These are phyloP conservation scores for Drosophila mettleri DNA, from an alignment of 2,888 invertebrate species.

Conservation along the genomic window DNA sequence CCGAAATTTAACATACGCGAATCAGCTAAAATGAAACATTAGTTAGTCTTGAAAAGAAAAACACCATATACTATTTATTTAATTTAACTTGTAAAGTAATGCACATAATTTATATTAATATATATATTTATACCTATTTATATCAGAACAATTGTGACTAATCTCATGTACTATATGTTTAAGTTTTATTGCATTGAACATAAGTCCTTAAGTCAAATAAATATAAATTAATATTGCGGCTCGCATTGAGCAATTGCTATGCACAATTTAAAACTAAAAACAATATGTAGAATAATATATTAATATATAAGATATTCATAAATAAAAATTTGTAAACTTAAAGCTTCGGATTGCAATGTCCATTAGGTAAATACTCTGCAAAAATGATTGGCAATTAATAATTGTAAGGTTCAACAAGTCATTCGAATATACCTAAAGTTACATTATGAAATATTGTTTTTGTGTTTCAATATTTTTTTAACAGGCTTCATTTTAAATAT, in stretches of 20 bases:
- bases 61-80: constrained; percentile 36
- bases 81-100: constrained; percentile 33
- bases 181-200: constrained; percentile 41
- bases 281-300: background rate
- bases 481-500: constrained; percentile 50
- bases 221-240: constrained; percentile 21
- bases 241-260: constrained; percentile 8
- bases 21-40: constrained; percentile 80
- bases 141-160: constrained; percentile 54
- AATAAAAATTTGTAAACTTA: constrained; percentile 23
- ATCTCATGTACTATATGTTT: constrained; percentile 38
- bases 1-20: constrained; percentile 85
- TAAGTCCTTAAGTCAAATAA: constrained; percentile 9
- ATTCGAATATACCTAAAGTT: constrained; percentile 42
- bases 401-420: constrained; percentile 36
- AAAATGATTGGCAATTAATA: constrained; percentile 25
- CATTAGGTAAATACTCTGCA: constrained; percentile 31
- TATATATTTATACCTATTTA: constrained; percentile 8
- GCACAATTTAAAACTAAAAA: constrained; percentile 21
- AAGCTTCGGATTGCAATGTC: constrained; percentile 39
- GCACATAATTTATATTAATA: constrained; percentile 14
- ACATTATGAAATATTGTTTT: constrained; percentile 28
- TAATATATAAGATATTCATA: background rate
- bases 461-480: constrained; percentile 25
- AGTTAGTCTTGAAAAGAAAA: constrained; percentile 5